phyloP scores from a whole-genome alignment of 2,797 vertebrate genomes.

The Gorsachius magnificus region DNA sequence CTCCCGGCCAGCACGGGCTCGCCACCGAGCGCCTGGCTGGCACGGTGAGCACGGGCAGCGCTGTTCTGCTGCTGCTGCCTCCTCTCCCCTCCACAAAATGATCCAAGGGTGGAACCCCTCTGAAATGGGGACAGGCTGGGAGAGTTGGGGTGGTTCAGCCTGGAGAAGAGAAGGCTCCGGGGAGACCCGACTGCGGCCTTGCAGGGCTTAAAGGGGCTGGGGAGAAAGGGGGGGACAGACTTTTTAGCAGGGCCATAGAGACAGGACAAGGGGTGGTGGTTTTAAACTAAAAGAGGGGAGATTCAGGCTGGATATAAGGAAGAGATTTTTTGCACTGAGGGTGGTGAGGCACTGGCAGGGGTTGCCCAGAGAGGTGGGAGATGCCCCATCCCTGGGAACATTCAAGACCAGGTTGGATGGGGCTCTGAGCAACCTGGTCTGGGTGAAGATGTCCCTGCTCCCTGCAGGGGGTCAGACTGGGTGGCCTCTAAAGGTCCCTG shows the following conservation, averaged over 20 bases:
- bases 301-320: fast-evolving
- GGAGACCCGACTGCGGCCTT: neutral
- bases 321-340: fast-evolving
- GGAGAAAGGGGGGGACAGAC: neutral
- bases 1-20: fast-evolving
- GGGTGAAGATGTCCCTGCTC: fast-evolving
- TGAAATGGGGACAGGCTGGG: neutral
- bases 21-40: fast-evolving
- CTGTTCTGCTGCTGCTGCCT: neutral
- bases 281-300: neutral
- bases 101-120: fast-evolving
- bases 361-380: neutral
- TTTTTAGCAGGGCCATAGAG: fast-evolving
- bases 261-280: no score
- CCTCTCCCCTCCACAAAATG: neutral
- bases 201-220: fast-evolving
- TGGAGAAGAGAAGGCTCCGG: neutral
- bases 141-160: neutral
- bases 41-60: fast-evolving
- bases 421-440: fast-evolving
- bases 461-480: fast-evolving
- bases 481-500: fast-evolving
- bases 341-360: neutral
- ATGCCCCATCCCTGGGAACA: neutral
- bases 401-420: fast-evolving